phyloP scores from a whole-genome alignment of 1,140 invertebrate species.

The Caenorhabditis briggsae region DNA sequence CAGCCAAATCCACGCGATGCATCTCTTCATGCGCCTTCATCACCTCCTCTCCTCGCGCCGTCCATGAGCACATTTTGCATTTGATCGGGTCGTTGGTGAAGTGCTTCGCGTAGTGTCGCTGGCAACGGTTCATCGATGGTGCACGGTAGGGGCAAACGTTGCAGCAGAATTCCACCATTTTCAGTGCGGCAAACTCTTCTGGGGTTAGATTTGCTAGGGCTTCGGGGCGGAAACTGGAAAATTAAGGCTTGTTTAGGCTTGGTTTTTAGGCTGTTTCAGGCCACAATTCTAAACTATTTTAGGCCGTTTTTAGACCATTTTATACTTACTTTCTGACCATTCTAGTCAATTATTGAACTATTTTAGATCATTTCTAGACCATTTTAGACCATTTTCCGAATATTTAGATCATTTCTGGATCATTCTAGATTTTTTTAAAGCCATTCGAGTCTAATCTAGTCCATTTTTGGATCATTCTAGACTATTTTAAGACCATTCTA shows the following conservation, averaged over 20 bases:
- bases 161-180: conserved; percentile 9
- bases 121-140: background rate
- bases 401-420: no score
- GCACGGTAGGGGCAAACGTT: conserved; percentile 29
- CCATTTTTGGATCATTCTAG: no score
- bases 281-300: no score
- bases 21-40: background rate
- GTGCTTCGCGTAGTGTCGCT: conserved; percentile 14
- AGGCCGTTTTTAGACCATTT: no score
- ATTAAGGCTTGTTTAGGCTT: background rate
- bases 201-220: background rate
- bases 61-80: background rate
- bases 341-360: no score
- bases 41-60: background rate
- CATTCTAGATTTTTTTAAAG: no score
- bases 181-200: background rate
- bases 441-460: no score
- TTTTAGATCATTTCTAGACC: no score
- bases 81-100: conserved; percentile 6
- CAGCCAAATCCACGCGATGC: background rate
- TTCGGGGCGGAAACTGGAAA: background rate
- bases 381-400: no score
- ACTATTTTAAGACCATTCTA: no score
- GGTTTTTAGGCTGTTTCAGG: no score
- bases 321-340: no score